Percentiles rank a stretch among this genome's conserved stretches.
These are phyloP conservation scores for Zhuqinia jingwanae DNA, from an alignment of 2,888 invertebrate species.

Conservation along the genomic window DNA sequence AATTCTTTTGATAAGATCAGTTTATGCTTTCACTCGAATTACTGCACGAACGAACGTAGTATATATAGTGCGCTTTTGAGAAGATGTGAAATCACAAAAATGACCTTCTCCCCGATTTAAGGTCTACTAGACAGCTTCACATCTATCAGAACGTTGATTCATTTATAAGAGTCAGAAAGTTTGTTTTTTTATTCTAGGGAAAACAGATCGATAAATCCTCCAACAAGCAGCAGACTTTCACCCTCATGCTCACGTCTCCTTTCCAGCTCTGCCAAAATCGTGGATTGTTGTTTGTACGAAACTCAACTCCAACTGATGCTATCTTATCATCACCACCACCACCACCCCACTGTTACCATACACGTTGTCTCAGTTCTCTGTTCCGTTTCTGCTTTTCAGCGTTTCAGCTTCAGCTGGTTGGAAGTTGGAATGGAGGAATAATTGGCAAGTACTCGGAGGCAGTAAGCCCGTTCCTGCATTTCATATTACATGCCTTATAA, in stretches of 20 bases:
- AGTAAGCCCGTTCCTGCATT: background rate
- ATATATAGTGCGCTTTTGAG: too few species aligned
- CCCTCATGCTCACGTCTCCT: slow-evolving; percentile 23
- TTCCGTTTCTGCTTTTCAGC: background rate
- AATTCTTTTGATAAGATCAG: too few species aligned
- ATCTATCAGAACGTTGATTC: too few species aligned
- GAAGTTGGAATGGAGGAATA: too few species aligned
- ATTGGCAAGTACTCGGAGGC: background rate
- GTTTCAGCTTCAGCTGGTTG: background rate
- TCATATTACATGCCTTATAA: background rate
- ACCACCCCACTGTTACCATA: too few species aligned
- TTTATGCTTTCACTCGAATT: too few species aligned
- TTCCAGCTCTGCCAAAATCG: slow-evolving; percentile 2
- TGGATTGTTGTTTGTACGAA: background rate
- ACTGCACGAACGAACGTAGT: too few species aligned
- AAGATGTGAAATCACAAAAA: too few species aligned
- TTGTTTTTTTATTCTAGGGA: background rate
- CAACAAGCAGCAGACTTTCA: slow-evolving; percentile 29
- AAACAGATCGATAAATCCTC: slow-evolving; percentile 37
- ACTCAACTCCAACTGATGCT: slow-evolving; percentile 19
- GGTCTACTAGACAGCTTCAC: too few species aligned
- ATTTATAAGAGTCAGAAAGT: background rate
- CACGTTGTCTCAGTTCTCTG: background rate
- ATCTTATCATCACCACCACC: slow-evolving; percentile 18
- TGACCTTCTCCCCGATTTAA: too few species aligned